Conservation (phyloP, 1,140 invertebrate genomes). For the Achatina immaculata region DNA sequence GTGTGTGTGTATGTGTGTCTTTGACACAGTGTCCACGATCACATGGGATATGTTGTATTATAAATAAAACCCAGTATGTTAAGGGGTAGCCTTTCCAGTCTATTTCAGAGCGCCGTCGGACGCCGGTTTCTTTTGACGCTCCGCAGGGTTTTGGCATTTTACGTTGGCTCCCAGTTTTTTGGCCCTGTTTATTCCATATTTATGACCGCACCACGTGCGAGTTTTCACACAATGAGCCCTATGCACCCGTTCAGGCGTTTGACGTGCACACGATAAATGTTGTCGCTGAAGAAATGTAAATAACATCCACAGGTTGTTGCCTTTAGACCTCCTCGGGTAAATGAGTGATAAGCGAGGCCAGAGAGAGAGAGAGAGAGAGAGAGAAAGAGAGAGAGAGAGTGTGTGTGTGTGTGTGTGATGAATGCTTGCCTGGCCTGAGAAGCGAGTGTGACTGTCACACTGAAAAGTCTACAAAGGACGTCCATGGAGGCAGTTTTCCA, state of each 20-base stretch:
- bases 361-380: too few relatives aligned
- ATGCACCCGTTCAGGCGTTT: neutral
- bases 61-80: neutral
- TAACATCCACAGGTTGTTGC: neutral
- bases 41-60: neutral
- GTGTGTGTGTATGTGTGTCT: neutral
- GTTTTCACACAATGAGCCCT: neutral
- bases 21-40: neutral
- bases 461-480: too few relatives aligned
- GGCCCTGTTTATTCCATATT: neutral
- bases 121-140: neutral
- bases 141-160: neutral
- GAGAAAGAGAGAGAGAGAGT: too few relatives aligned
- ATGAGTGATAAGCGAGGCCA: neutral
- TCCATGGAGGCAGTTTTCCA: too few relatives aligned
- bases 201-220: neutral
- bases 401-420: too few relatives aligned
- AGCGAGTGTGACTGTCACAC: too few relatives aligned
- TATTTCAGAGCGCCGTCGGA: neutral
- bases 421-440: too few relatives aligned
- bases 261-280: neutral
- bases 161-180: neutral
- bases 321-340: neutral
- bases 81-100: neutral
- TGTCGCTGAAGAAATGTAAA: neutral